A percentile compares a stretch with the other conserved stretches of the same genome.
Evolutionary conservation across 2,888 invertebrate species (phyloP).

Genomic region (Drosophila infuscata): DNA sequence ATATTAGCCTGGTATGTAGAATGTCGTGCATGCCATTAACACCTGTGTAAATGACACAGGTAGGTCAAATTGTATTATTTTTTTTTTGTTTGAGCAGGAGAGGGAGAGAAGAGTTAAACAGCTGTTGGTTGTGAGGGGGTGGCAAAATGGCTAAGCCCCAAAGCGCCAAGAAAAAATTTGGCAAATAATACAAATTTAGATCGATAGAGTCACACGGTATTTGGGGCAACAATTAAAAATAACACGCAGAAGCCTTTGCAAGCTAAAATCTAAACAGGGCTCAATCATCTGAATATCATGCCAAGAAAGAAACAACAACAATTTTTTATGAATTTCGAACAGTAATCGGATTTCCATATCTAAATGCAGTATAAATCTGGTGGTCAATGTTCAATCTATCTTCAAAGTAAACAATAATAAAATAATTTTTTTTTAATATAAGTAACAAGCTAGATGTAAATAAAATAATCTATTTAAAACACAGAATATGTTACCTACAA

Average conservation of each 20-base stretch:
- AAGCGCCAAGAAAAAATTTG: conserved; percentile 7
- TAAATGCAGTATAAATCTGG: not conserved
- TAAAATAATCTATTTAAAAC: not conserved
- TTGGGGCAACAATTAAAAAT: conserved; percentile 14
- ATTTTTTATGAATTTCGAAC: not conserved
- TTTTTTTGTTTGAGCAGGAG: conserved; percentile 18
- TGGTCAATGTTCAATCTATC: not conserved
- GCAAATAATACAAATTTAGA: conserved; percentile 42
- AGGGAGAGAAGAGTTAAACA: conserved; percentile 8
- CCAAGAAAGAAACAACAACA: not conserved
- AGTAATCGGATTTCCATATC: not conserved
- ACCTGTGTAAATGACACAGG: conserved; percentile 75
- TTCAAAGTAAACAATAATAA: not conserved
- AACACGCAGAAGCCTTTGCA: not conserved
- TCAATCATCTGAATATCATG: not conserved
- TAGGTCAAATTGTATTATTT: conserved; percentile 58
- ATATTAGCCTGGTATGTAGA: conserved; percentile 26
- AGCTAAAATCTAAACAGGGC: not conserved
- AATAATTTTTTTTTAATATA: too few relatives aligned
- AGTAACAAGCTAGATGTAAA: not conserved
- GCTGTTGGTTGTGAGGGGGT: conserved; percentile 17
- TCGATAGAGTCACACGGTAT: conserved; percentile 17
- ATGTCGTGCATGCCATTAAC: conserved; percentile 65
- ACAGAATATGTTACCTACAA: not conserved
- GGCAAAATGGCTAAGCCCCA: conserved; percentile 9